phyloP scores from a whole-genome alignment of 1,140 invertebrate species.

The Megalonaias nervosa region DNA sequence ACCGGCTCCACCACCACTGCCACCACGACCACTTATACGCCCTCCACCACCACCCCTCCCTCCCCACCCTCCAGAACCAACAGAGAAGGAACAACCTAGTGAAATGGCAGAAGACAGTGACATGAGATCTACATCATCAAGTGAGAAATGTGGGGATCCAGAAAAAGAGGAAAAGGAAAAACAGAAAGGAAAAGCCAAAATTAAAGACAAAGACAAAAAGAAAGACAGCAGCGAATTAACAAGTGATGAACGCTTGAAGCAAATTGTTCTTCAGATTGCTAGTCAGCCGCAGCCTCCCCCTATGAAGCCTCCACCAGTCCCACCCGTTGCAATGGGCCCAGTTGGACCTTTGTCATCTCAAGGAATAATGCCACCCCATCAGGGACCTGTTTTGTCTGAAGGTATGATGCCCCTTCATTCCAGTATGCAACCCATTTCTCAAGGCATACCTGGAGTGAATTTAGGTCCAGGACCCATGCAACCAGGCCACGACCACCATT shows the following conservation, averaged over 20 bases:
- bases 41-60: constrained; percentile 25
- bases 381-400: background rate
- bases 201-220: constrained; percentile 31
- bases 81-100: constrained; percentile 6
- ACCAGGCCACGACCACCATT: background rate
- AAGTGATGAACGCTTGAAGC: constrained; percentile 35
- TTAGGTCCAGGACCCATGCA: background rate
- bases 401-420: constrained; percentile 3
- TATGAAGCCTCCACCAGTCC: constrained; percentile 18
- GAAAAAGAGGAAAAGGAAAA: constrained; percentile 19
- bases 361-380: background rate
- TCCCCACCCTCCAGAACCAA: constrained; percentile 17
- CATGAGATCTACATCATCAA: background rate
- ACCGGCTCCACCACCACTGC: constrained; percentile 15
- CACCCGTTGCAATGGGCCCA: constrained; percentile 2
- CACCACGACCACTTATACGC: background rate
- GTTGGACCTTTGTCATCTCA: background rate
- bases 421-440: constrained; percentile 2
- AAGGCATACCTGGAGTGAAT: background rate
- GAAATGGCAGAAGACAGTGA: constrained; percentile 7
- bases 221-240: constrained; percentile 29
- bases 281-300: constrained; percentile 11
- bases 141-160: background rate
- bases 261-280: constrained; percentile 27
- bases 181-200: constrained; percentile 32